Conservation (phyloP, 2,113 vertebrate genomes). For the Formicarius rufipectus region DNA sequence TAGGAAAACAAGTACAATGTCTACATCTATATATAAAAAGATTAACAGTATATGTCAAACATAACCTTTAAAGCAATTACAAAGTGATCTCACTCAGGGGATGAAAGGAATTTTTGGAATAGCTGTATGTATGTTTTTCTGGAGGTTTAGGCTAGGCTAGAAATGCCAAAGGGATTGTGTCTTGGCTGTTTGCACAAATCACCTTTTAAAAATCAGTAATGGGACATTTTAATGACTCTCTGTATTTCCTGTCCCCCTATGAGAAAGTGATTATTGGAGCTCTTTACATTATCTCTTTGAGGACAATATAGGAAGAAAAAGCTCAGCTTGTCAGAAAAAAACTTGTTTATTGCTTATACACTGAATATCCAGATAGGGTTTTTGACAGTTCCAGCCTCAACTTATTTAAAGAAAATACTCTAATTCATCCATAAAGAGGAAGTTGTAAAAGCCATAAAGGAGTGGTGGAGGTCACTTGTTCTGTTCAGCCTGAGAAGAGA, state of each 20-base stretch:
- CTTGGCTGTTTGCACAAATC: neutral
- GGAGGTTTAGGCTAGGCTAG: neutral
- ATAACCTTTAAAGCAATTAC: slow-evolving; percentile 43
- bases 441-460: neutral
- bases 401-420: neutral
- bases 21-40: slow-evolving; percentile 1
- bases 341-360: neutral
- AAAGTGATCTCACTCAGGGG: neutral
- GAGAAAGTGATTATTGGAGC: neutral
- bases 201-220: neutral
- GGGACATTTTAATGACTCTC: slow-evolving; percentile 17
- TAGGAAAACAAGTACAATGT: neutral
- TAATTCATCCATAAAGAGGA: neutral
- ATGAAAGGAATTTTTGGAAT: slow-evolving; percentile 34
- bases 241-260: neutral
- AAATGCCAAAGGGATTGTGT: neutral
- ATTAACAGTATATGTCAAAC: slow-evolving; percentile 10
- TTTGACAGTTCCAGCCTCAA: neutral
- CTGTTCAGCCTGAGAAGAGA: neutral
- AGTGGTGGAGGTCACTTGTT: neutral
- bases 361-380: neutral
- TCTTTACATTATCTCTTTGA: neutral
- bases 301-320: neutral
- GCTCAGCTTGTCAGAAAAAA: neutral
- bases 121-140: slow-evolving; percentile 6